These are phyloP conservation scores for Tachuris rubrigastra DNA, from an alignment of 2,113 vertebrate species.

Conservation along the genomic window DNA sequence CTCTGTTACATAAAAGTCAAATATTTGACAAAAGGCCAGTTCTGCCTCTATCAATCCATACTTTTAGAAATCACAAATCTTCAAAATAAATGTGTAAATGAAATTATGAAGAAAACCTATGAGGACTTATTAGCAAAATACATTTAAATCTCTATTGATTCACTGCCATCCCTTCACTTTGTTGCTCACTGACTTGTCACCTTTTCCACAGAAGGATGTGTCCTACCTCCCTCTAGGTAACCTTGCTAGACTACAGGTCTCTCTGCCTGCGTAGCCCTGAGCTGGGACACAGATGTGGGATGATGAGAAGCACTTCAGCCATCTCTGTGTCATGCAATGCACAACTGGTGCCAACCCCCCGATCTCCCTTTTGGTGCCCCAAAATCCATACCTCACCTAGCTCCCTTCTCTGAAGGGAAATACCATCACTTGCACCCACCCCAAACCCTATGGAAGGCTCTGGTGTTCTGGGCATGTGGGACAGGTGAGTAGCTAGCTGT, in stretches of 20 bases:
- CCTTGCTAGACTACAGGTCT: rapidly evolving
- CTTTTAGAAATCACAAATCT: background rate
- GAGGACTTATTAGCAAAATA: background rate
- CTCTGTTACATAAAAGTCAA: background rate
- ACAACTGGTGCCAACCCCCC: background rate
- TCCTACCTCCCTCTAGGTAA: background rate
- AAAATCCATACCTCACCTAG: background rate
- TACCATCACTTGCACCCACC: too few species aligned
- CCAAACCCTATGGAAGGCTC: background rate
- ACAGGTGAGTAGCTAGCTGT: background rate
- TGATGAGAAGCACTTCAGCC: background rate
- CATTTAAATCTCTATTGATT: background rate
- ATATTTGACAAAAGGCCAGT: background rate
- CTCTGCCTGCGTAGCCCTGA: background rate
- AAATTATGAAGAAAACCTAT: background rate
- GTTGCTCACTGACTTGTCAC: background rate
- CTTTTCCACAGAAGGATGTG: background rate
- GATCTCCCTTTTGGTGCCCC: background rate
- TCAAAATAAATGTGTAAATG: background rate
- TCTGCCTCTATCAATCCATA: background rate
- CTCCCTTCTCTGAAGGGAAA: background rate
- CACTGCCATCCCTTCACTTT: background rate
- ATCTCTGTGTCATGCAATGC: background rate
- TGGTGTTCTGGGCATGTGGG: background rate
- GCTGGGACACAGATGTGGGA: background rate